phyloP scores from a whole-genome alignment of 2,888 invertebrate genomes.

The Orthonychiurus folsomi region DNA sequence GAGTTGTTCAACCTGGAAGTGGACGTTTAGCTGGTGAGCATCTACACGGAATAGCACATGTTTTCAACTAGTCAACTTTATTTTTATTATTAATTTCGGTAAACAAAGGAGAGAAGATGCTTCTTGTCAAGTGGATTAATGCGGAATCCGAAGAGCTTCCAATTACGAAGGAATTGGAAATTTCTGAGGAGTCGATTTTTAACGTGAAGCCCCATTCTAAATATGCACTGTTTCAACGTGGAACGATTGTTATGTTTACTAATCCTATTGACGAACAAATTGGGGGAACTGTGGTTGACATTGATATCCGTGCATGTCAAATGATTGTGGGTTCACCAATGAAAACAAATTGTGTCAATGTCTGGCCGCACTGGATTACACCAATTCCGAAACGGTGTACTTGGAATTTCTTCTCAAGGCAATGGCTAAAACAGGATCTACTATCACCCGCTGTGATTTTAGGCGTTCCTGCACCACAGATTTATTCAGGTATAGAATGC shows the following conservation, averaged over 20 bases:
- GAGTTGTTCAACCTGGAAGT: not conserved
- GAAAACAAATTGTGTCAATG: slow-evolving; percentile 12
- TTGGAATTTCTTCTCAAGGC: slow-evolving; percentile 34
- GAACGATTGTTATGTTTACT: slow-evolving; percentile 31
- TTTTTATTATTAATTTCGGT: slow-evolving; percentile 1
- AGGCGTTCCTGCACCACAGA: too few relatives aligned
- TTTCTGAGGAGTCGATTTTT: slow-evolving; percentile 26
- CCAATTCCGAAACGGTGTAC: slow-evolving; percentile 28
- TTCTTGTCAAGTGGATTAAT: slow-evolving; percentile 31
- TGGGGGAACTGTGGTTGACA: slow-evolving; percentile 29
- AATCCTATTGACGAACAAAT: slow-evolving; percentile 18
- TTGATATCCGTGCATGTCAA: slow-evolving; percentile 27
- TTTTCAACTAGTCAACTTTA: too few relatives aligned
- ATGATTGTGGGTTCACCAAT: slow-evolving; percentile 26
- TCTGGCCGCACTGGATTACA: slow-evolving; percentile 29
- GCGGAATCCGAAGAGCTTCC: slow-evolving; percentile 1
- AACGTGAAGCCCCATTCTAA: slow-evolving; percentile 25
- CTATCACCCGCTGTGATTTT: too few relatives aligned
- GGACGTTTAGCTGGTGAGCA: too few relatives aligned
- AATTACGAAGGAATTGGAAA: slow-evolving; percentile 17
- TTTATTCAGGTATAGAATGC: too few relatives aligned
- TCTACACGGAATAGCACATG: too few relatives aligned
- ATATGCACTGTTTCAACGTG: slow-evolving; percentile 29
- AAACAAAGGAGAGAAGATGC: slow-evolving; percentile 16
- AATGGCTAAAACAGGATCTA: slow-evolving; percentile 27